Evolutionary conservation across 2,113 vertebrate species (phyloP), one percentile per base, ranked within the genome.

Genomic region (Phyllopteryx taeniolatus): DNA sequence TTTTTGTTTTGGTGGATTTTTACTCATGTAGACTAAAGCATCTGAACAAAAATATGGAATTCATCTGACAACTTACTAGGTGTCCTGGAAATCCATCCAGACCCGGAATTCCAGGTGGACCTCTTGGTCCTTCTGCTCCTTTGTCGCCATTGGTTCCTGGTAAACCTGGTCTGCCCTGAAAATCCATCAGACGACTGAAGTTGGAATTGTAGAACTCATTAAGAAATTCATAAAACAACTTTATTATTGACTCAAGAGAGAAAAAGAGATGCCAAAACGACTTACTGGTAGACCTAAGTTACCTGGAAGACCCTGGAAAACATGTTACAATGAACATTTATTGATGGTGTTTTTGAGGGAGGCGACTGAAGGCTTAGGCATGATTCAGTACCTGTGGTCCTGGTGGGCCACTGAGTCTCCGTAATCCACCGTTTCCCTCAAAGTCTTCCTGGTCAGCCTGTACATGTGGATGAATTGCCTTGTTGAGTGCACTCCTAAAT

Each of bases 91-190:
- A 86, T 9, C 97, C 96, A 15, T 95, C 92, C 27, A 92, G 46
- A 9, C 96, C 97, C 0, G 93, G 88, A 0, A 90, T 88, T 46
- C 97, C 97, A 0, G 94, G 86, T 66, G 89, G 47, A 0, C 97
- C 92, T 91, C 0, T 86, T 73, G 46, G 80, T 2, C 67, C 97
- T 87, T 2, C 94, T 74, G 71, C 69, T 83, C 88, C 95, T 76
- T 93, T 93, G 59, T 83, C 72, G 64, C 92, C 92, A 66, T 84
- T 65, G 27, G 0, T 72, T 17, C 92, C 91, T 3, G 93, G 90
- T 0, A 92, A 78, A 63, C 92, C 92, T 3, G 91, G 35, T 7
- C 68, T 87, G 22, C 92, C 92, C 92, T 93, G 31, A 5, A 74
- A 60, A 67, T 54, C 13, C 75, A 0, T 31, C 75, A 47, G 22